A percentile compares a stretch with the other conserved stretches of the same genome.
phyloP scores from a whole-genome alignment of 2,888 invertebrate species.

The Embidobia sp. region DNA sequence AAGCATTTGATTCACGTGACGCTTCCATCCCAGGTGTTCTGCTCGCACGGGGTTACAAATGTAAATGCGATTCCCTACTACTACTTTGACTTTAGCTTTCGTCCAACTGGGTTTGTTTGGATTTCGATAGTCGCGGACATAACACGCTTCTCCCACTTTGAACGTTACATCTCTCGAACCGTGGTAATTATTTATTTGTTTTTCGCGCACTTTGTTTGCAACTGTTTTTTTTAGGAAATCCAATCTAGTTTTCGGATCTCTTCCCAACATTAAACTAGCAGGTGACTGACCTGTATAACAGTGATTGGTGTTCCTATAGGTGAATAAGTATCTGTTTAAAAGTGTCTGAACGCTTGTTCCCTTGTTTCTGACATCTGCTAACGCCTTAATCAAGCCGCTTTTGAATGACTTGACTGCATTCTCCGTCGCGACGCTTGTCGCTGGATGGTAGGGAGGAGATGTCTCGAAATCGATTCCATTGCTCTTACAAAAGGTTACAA shows the following conservation, averaged over 20 bases:
- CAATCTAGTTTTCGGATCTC: conserved; percentile 43
- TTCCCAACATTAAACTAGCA: conserved; percentile 43
- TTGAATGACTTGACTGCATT: conserved; percentile 55
- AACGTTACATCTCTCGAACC: conserved; percentile 37
- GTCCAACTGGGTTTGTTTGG: conserved; percentile 25
- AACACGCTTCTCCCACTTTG: conserved; percentile 24
- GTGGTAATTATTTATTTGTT: conserved; percentile 32
- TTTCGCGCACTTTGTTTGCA: conserved; percentile 4
- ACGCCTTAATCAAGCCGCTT: conserved; percentile 24
- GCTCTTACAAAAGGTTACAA: conserved; percentile 36
- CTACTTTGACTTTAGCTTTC: conserved; percentile 17
- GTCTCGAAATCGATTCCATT: conserved; percentile 28
- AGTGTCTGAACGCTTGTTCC: neutral
- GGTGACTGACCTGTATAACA: conserved; percentile 56
- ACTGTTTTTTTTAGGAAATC: conserved; percentile 31
- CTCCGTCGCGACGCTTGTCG: conserved; percentile 38
- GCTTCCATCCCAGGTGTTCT: conserved; percentile 25
- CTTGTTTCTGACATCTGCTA: conserved; percentile 14
- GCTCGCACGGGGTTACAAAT: conserved; percentile 19
- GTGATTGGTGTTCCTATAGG: conserved; percentile 46
- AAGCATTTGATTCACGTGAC: conserved; percentile 53
- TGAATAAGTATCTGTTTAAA: conserved; percentile 37
- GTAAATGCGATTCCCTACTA: conserved; percentile 33
- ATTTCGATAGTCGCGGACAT: conserved; percentile 28
- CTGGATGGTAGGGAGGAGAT: conserved; percentile 56